Evolutionary conservation across 2,113 vertebrate species (phyloP).

Genomic region (Trematomus loennbergii): DNA sequence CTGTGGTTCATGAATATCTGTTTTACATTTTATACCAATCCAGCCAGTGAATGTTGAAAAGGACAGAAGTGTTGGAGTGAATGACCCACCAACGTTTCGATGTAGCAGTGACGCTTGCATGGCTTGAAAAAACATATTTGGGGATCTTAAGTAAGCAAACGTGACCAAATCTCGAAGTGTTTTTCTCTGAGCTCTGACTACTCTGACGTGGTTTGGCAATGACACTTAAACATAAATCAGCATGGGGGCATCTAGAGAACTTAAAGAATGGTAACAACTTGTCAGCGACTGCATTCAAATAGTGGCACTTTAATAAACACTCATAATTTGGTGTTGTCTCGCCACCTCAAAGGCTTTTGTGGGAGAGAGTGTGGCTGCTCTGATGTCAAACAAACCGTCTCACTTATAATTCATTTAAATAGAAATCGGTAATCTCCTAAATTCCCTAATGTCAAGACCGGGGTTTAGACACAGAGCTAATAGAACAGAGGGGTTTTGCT

Average conservation of each 20-base stretch:
- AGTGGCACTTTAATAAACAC: not conserved
- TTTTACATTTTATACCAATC: not conserved
- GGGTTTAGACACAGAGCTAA: not conserved
- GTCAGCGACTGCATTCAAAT: not conserved
- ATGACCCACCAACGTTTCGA: not conserved
- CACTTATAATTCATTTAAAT: not conserved
- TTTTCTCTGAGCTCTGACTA: not conserved
- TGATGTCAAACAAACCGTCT: not conserved
- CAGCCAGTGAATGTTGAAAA: not conserved
- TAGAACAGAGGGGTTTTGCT: not conserved
- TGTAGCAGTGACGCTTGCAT: not conserved
- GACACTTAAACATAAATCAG: conserved; percentile 14
- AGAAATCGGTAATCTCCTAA: not conserved
- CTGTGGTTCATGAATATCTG: not conserved
- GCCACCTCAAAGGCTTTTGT: not conserved
- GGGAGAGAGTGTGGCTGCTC: not conserved
- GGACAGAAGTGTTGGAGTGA: not conserved
- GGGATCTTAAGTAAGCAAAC: not conserved
- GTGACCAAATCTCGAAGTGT: not conserved
- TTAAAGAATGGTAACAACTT: conserved; percentile 22
- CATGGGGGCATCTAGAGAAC: not conserved
- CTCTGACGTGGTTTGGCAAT: conserved; percentile 1
- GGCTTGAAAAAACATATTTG: not conserved
- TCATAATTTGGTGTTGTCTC: not conserved
- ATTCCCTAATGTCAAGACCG: too few species aligned